Percentiles rank a stretch among this genome's conserved stretches.
These are phyloP conservation scores for Miniopterus natalensis DNA, from an alignment of 2,113 vertebrate genomes.

Conservation along the genomic window DNA sequence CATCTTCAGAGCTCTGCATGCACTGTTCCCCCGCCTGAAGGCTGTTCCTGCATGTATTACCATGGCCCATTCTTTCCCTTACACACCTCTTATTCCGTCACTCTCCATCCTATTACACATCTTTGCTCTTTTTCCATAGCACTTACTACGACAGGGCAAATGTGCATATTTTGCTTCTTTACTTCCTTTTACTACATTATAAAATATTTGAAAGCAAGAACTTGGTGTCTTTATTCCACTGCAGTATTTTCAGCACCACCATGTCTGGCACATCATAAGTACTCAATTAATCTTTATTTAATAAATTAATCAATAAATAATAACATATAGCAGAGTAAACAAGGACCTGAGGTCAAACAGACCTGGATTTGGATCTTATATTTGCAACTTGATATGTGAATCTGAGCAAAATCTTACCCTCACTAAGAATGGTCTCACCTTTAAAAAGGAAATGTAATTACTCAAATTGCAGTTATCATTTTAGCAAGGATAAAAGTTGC, in stretches of 20 bases:
- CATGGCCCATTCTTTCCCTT: not conserved
- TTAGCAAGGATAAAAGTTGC: not conserved
- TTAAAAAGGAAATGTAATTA: not conserved
- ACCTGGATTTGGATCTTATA: not conserved
- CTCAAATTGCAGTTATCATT: not conserved
- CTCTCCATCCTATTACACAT: not conserved
- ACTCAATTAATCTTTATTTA: not conserved
- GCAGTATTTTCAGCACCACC: not conserved
- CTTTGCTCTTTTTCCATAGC: not conserved
- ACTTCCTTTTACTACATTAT: not conserved
- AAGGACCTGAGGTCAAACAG: not conserved
- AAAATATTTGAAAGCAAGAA: not conserved
- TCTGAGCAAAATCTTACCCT: not conserved
- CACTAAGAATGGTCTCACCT: not conserved
- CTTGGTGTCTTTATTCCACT: not conserved
- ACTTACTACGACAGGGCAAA: not conserved
- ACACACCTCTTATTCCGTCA: not conserved
- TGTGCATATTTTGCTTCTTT: not conserved
- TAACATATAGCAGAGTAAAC: not conserved
- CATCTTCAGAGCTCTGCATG: not conserved
- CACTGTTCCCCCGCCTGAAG: not conserved
- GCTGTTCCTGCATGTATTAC: not conserved
- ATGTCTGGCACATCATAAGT: not conserved
- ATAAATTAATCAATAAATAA: constrained; percentile 4
- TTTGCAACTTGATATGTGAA: not conserved